These are phyloP conservation scores for Galeruca laticollis DNA, from an alignment of 2,888 invertebrate genomes.

Conservation along the genomic window DNA sequence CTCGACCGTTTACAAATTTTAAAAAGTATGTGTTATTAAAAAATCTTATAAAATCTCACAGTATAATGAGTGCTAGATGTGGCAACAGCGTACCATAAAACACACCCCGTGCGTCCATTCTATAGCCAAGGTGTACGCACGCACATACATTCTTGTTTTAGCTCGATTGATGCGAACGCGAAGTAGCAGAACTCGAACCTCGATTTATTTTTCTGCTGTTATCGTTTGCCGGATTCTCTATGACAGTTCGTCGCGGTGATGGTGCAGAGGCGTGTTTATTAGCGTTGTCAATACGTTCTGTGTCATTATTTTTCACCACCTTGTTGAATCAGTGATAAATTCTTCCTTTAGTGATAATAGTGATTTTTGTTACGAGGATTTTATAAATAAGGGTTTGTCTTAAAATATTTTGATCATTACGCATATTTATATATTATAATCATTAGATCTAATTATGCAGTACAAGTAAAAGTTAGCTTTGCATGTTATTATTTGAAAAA, in stretches of 20 bases:
- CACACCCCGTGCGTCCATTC: conserved; percentile 17
- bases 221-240: not conserved
- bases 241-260: conserved; percentile 22
- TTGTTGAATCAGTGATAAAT: not conserved
- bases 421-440: too few relatives aligned
- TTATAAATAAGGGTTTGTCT: conserved; percentile 5
- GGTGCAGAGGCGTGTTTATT: conserved; percentile 15
- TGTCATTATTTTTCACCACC: conserved; percentile 1
- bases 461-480: too few relatives aligned
- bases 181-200: conserved; percentile 9
- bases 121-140: conserved; percentile 20
- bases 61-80: not conserved
- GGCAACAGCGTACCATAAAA: conserved; percentile 16
- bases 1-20: too few relatives aligned
- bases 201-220: conserved; percentile 13
- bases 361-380: not conserved
- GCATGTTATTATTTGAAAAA: too few relatives aligned
- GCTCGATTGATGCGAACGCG: conserved; percentile 41
- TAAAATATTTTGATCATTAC: not conserved
- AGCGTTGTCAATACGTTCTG: not conserved
- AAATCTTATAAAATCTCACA: too few relatives aligned
- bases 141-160: conserved; percentile 32
- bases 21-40: too few relatives aligned
- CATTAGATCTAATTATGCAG: too few relatives aligned
- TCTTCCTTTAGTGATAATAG: not conserved